Conservation (phyloP, 1,140 invertebrate genomes). For the Dryas iulia region DNA sequence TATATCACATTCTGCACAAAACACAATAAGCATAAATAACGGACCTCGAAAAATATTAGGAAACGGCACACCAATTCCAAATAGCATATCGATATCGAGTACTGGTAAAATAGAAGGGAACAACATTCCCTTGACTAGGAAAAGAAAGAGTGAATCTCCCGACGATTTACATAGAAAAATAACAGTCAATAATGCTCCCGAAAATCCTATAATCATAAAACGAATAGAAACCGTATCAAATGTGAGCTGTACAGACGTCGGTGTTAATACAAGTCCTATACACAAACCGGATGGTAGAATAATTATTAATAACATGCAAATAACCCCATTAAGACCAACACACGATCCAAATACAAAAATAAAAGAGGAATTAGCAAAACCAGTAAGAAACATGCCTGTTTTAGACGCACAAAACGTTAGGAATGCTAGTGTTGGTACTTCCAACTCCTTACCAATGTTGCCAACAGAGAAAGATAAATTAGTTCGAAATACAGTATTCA, state of each 20-base stretch:
- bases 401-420: constrained; percentile 28
- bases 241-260: constrained; percentile 36
- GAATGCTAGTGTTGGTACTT: constrained; percentile 5
- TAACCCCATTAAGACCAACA: constrained; percentile 30
- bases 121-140: constrained; percentile 41
- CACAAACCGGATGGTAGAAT: constrained; percentile 38
- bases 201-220: constrained; percentile 30
- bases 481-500: constrained; percentile 68
- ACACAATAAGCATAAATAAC: constrained; percentile 25
- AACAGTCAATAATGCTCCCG: constrained; percentile 28
- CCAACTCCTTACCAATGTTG: not conserved
- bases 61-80: constrained; percentile 4
- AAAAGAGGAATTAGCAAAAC: constrained; percentile 38
- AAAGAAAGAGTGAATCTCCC: constrained; percentile 71
- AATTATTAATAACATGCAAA: constrained; percentile 38
- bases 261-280: constrained; percentile 49
- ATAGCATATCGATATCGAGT: constrained; percentile 24
- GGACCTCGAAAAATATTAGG: constrained; percentile 23
- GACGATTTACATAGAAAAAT: constrained; percentile 61
- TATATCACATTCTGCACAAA: constrained; percentile 11
- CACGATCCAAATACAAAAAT: constrained; percentile 32
- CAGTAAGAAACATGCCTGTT: constrained; percentile 14
- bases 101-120: constrained; percentile 33
- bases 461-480: constrained; percentile 59
- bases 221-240: constrained; percentile 31